phyloP scores from a whole-genome alignment of 2,797 vertebrate species.

The Alfaro cultratus region DNA sequence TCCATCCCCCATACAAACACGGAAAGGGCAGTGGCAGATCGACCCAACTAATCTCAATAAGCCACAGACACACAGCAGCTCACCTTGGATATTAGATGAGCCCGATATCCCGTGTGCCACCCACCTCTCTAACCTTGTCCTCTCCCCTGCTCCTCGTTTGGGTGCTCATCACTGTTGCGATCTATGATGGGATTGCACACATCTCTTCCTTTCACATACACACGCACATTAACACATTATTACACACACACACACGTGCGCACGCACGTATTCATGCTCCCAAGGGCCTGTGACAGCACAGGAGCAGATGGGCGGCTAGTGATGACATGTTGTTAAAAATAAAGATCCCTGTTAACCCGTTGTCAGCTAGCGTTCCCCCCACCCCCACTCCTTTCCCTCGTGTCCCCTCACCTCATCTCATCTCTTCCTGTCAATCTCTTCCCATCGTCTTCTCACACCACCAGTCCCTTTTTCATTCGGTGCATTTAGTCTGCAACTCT shows the following conservation, averaged over 20 bases:
- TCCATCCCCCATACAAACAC: conserved; percentile 65
- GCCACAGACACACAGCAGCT: conserved; percentile 9
- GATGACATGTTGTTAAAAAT: conserved; percentile 83
- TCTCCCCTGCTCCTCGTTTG: conserved; percentile 45
- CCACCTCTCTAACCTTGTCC: conserved; percentile 63
- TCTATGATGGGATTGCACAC: conserved; percentile 74
- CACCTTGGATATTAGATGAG: conserved; percentile 51
- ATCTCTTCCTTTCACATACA: conserved; percentile 29
- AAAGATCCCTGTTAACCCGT: conserved; percentile 80
- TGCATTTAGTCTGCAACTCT: conserved; percentile 6
- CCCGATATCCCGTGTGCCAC: conserved; percentile 40
- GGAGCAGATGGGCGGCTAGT: conserved; percentile 86
- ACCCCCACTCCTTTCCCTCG: conserved; percentile 3
- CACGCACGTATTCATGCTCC: conserved; percentile 59
- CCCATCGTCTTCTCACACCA: conserved; percentile 24
- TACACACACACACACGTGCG: conserved; percentile 17
- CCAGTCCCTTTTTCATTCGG: conserved; percentile 22
- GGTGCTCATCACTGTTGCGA: conserved; percentile 73
- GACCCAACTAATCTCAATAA: conserved; percentile 56
- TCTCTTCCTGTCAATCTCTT: conserved; percentile 47
- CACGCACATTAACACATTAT: conserved; percentile 12
- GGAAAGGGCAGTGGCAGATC: conserved; percentile 53
- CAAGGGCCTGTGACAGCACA: conserved; percentile 75
- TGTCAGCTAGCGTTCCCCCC: conserved; percentile 53
- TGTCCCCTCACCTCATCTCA: conserved; percentile 36